Evolutionary conservation across 2,797 vertebrate genomes (phyloP).

Genomic region (Peromyscus aztecus): DNA sequence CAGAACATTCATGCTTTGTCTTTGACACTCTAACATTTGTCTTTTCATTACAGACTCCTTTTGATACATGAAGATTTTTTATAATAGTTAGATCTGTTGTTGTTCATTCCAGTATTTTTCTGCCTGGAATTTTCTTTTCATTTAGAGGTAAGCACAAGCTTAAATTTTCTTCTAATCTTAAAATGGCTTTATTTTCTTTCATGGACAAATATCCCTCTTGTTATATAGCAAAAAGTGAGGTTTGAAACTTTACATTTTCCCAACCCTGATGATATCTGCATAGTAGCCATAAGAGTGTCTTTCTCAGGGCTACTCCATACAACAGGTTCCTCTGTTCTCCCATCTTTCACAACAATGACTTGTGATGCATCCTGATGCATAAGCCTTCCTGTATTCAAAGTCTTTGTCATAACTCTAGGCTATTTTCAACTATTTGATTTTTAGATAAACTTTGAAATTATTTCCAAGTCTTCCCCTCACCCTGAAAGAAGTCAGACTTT

Average conservation of each 20-base stretch:
- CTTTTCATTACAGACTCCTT: constrained; percentile 20
- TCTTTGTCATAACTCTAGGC: neutral
- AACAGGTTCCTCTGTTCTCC: neutral
- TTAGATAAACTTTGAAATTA: constrained; percentile 25
- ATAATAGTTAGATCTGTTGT: neutral
- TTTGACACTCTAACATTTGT: neutral
- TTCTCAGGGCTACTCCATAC: neutral
- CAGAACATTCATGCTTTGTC: neutral
- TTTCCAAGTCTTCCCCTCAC: neutral
- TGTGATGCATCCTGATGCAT: neutral
- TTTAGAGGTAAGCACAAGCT: neutral
- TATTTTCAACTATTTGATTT: neutral
- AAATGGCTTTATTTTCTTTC: neutral
- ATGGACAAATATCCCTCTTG: constrained; percentile 12
- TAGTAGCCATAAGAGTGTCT: neutral
- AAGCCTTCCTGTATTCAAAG: neutral
- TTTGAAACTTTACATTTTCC: neutral
- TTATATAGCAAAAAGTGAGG: neutral
- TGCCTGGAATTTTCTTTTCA: neutral
- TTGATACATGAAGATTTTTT: neutral
- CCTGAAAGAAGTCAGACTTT: neutral
- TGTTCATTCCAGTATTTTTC: constrained; percentile 15
- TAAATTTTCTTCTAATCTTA: constrained; percentile 53
- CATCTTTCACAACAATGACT: neutral
- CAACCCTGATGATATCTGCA: neutral